Evolutionary conservation across 2,888 invertebrate species (phyloP).

Genomic region (Epirrhoe tristata): DNA sequence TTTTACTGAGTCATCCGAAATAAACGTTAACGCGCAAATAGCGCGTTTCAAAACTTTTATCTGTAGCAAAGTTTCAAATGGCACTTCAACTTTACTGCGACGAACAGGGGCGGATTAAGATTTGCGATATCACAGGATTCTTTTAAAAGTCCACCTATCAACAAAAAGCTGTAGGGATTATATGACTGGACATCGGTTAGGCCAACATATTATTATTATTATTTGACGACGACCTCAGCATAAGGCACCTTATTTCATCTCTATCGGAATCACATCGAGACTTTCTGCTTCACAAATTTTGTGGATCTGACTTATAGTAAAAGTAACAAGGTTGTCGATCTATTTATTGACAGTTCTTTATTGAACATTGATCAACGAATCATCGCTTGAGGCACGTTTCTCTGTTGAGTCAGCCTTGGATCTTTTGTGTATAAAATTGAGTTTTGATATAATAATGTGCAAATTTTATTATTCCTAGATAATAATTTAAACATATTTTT

Average conservation of each 20-base stretch:
- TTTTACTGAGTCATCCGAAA: conserved; percentile 35
- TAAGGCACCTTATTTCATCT: too few relatives aligned
- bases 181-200: neutral
- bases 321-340: too few relatives aligned
- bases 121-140: neutral
- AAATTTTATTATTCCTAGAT: neutral
- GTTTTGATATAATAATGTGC: neutral
- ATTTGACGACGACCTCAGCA: too few relatives aligned
- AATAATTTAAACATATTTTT: neutral
- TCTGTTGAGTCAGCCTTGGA: too few relatives aligned
- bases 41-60: conserved; percentile 40
- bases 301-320: too few relatives aligned
- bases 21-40: conserved; percentile 41
- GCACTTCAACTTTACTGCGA: conserved; percentile 40
- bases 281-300: neutral
- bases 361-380: too few relatives aligned
- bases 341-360: too few relatives aligned
- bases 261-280: neutral
- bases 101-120: conserved; percentile 20
- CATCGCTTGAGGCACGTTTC: too few relatives aligned
- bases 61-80: conserved; percentile 45
- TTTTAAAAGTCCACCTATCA: neutral
- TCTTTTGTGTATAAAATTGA: too few relatives aligned
- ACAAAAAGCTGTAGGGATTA: neutral
- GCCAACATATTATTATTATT: neutral